Conservation (phyloP, 1,140 invertebrate species). For the Hestina assimilis region DNA sequence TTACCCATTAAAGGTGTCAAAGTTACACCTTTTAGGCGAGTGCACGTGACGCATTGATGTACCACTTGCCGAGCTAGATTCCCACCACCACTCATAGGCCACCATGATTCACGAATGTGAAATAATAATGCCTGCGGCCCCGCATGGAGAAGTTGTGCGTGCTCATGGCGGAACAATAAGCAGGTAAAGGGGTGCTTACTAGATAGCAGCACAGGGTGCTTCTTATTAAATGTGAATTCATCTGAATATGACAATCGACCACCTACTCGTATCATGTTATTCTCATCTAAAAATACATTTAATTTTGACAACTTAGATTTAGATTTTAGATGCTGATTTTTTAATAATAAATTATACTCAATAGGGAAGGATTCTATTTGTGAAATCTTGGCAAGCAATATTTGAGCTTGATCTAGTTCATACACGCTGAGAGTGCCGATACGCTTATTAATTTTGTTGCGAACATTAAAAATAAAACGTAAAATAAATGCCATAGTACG, state of each 20-base stretch:
- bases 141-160: slow-evolving; percentile 24
- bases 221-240: background rate
- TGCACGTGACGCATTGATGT: no score
- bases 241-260: background rate
- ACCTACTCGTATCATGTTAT: background rate
- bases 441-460: background rate
- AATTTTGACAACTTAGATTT: background rate
- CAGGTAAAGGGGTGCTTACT: slow-evolving; percentile 22
- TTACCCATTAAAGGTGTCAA: slow-evolving; percentile 6
- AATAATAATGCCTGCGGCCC: slow-evolving; percentile 16
- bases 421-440: background rate
- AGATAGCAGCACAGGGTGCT: background rate
- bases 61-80: background rate
- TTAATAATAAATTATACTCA: background rate
- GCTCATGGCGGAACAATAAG: slow-evolving; percentile 27
- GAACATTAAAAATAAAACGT: slow-evolving; percentile 15
- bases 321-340: background rate
- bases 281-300: background rate
- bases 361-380: background rate
- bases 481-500: slow-evolving; percentile 12
- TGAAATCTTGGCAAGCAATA: background rate
- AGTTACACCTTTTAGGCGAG: background rate
- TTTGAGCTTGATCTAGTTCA: background rate
- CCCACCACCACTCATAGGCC: slow-evolving; percentile 9
- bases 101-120: slow-evolving; percentile 19